A percentile compares a stretch with the other conserved stretches of the same genome.
Conservation (phyloP, 2,113 vertebrate species). For the Macheiramphus alcinus region DNA sequence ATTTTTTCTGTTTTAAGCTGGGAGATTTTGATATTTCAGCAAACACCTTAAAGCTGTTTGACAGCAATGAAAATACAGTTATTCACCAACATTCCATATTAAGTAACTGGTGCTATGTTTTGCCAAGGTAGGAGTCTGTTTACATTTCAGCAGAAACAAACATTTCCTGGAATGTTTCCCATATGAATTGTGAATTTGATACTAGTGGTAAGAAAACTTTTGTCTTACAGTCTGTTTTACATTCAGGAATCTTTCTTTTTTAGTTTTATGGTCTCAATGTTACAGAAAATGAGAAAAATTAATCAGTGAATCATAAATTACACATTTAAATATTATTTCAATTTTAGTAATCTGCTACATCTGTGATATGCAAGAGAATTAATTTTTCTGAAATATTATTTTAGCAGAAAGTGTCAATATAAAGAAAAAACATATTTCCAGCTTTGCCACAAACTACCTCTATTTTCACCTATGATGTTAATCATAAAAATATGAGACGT, state of each 20-base stretch:
- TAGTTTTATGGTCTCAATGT: background rate
- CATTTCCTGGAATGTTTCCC: background rate
- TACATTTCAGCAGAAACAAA: background rate
- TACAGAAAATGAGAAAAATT: background rate
- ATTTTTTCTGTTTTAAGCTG: slow-evolving; percentile 73
- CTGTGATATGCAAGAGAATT: background rate
- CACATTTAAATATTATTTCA: background rate
- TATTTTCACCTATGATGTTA: background rate
- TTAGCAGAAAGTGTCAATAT: background rate
- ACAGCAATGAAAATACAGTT: slow-evolving; percentile 59
- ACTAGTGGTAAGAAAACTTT: background rate
- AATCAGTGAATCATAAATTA: background rate
- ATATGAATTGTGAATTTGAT: background rate
- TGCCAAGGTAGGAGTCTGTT: slow-evolving; percentile 83
- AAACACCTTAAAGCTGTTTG: slow-evolving; percentile 73
- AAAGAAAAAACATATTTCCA: background rate
- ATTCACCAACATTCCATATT: slow-evolving; percentile 74
- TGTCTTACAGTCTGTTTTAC: background rate
- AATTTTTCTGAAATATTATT: background rate
- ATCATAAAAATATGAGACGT: background rate
- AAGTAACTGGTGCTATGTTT: slow-evolving; percentile 87
- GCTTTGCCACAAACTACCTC: background rate
- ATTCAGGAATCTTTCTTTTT: background rate
- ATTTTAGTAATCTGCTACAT: background rate
- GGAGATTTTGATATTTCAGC: slow-evolving; percentile 81